These are phyloP conservation scores for Drosophila lini DNA, from an alignment of 1,140 invertebrate genomes.

Conservation along the genomic window DNA sequence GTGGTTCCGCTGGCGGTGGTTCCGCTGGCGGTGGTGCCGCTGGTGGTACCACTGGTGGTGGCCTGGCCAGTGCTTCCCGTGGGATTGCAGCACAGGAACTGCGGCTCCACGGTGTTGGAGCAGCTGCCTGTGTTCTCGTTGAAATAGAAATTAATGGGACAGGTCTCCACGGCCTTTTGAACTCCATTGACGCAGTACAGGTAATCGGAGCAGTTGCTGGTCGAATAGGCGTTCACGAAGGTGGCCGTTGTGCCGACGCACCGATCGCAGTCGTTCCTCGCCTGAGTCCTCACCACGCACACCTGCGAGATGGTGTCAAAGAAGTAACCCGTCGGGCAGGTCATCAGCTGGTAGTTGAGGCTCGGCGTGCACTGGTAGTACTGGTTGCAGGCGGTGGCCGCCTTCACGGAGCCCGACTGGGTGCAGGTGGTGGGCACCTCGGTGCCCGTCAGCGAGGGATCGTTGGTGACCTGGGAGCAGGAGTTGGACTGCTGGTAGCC, in stretches of 20 bases:
- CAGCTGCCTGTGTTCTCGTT: conserved; percentile 35
- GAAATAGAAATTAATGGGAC: conserved; percentile 38
- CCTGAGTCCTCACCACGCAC: conserved; percentile 45
- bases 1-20: not conserved
- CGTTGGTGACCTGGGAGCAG: conserved; percentile 61
- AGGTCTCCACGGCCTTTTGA: conserved; percentile 16
- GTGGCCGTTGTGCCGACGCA: conserved; percentile 37
- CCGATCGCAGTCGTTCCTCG: conserved; percentile 59
- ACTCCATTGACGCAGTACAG: conserved; percentile 53
- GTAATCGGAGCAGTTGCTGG: conserved; percentile 43
- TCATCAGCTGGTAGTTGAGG: conserved; percentile 19
- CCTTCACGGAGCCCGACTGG: conserved; percentile 7
- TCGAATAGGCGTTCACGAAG: conserved; percentile 61
- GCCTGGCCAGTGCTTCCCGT: not conserved
- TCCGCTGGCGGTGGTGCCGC: not conserved
- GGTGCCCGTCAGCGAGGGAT: conserved; percentile 31
- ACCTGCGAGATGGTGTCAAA: conserved; percentile 37
- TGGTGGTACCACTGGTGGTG: not conserved
- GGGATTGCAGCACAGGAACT: conserved; percentile 43
- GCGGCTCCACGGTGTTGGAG: conserved; percentile 13
- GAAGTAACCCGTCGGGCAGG: conserved; percentile 30
- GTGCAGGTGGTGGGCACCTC: conserved; percentile 15
- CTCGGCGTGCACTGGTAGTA: conserved; percentile 43
- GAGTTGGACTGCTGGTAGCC: conserved; percentile 27
- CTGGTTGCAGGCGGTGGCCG: conserved; percentile 44